Evolutionary conservation across 92 coral and sea anemone species (phyloP).

Genomic region (Plumapathes pennacea): DNA sequence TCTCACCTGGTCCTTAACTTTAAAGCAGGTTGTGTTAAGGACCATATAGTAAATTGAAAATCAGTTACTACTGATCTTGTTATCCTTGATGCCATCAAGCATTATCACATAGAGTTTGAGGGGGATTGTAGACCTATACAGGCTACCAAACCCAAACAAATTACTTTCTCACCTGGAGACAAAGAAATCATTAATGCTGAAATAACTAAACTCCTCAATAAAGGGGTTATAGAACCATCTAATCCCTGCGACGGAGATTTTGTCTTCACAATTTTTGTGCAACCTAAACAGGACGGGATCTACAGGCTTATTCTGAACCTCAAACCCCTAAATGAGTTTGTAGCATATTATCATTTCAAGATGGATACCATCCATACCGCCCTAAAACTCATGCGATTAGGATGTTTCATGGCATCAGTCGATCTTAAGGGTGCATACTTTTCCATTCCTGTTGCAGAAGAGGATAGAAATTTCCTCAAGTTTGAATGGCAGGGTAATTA

Average conservation of each 20-base stretch:
- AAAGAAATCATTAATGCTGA: slow-evolving; percentile 16
- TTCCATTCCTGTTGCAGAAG: slow-evolving; percentile 17
- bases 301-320: slow-evolving; percentile 25
- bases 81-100: slow-evolving; percentile 39
- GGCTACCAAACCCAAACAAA: slow-evolving; percentile 11
- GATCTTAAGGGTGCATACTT: slow-evolving; percentile 30
- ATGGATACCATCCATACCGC: slow-evolving; percentile 38
- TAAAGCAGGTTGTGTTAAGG: slow-evolving; percentile 16
- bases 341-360: slow-evolving; percentile 31
- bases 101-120: slow-evolving; percentile 37
- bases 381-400: slow-evolving; percentile 28
- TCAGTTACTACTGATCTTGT: slow-evolving; percentile 30
- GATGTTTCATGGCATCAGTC: slow-evolving; percentile 43
- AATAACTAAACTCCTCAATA: slow-evolving; percentile 6
- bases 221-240: slow-evolving; percentile 11
- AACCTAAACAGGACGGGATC: slow-evolving; percentile 18
- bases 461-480: slow-evolving; percentile 13
- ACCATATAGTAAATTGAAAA: slow-evolving; percentile 14
- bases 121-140: slow-evolving; percentile 15
- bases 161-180: slow-evolving; percentile 15
- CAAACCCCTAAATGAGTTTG: slow-evolving; percentile 24
- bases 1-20: slow-evolving; percentile 1
- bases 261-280: slow-evolving; percentile 9
- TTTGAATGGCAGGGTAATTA: slow-evolving; percentile 16
- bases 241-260: slow-evolving; percentile 7